Base-by-base conservation (phyloP, 1,140 invertebrate species). In the Rhagoletis pomonella region DNA sequence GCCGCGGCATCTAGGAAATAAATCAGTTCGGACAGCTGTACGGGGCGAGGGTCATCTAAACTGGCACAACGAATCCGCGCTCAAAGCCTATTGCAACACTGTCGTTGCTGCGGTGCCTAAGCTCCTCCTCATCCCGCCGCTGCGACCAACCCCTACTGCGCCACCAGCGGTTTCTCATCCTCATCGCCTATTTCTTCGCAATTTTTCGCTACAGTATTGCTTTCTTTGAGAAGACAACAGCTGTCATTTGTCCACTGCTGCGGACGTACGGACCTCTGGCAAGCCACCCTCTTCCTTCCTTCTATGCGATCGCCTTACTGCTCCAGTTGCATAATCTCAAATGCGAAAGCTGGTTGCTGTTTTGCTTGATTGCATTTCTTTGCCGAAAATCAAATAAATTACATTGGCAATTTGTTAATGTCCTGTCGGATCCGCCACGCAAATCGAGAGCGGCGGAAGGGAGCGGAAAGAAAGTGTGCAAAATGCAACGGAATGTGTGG, bases 311-410 rank as follows among this genome's bases (percentile, higher is more conserved):
- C 47, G 17, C 9, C 17, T 17, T 4, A 42, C 73, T 29, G 73
- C 73, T 81, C 73, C 47, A 81, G 73, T 81, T 81, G 73, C 73
- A 81, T 81, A 55, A 81, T 81, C 47, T 81, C 9, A 29, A 42
- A 5, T 14, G 9, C n/a, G 73, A 55, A 4, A 14, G 9, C 39
- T n/a, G 44, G 67, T 10, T 73, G 67, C 14, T 58, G 50, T 81
- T 19, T 81, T 55, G 47, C 7, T 29, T 19, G 47, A 81, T 81
- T 81, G 73, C 44, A 47, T 81, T 67, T 81, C 47, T 81, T 81
- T 81, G 47, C 5, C 50, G 73, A 81, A 81, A 81, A 81, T 81
- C 47, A 55, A 55, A 81, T 81, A 81, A 81, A 81, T 81, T 81
- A 81, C 10, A 58, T 58, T 81, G 2, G 17, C 73, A 81, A 81